Evolutionary conservation across 2,888 invertebrate genomes (phyloP).

Genomic region (Serripes groenlandicus): DNA sequence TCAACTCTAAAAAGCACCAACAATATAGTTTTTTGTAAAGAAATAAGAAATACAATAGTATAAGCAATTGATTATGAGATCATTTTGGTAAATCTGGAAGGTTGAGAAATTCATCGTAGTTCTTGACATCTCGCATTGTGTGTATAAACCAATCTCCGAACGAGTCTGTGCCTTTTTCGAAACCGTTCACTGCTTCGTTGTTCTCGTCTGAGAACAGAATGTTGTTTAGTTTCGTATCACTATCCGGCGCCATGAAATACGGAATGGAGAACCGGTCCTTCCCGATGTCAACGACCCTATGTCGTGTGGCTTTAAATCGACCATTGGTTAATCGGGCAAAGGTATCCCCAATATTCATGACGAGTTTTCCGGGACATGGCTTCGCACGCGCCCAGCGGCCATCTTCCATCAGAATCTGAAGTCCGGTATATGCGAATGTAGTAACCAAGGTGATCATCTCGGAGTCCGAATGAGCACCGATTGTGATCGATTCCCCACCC

Average conservation of each 20-base stretch:
- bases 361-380: conserved; percentile 15
- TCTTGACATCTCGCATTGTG: conserved; percentile 13
- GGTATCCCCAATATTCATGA: conserved; percentile 19
- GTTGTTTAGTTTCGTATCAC: not conserved
- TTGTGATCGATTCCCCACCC: conserved; percentile 7
- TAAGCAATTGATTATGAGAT: too few species aligned
- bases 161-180: conserved; percentile 2
- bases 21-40: too few species aligned
- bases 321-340: conserved; percentile 9
- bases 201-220: not conserved
- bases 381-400: not conserved
- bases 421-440: conserved; percentile 8
- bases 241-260: conserved; percentile 21
- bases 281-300: conserved; percentile 14
- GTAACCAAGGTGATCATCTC: conserved; percentile 18
- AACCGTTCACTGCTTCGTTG: not conserved
- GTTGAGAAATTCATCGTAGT: conserved; percentile 19
- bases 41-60: too few species aligned
- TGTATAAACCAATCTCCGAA: conserved; percentile 20
- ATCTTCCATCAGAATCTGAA: conserved; percentile 14
- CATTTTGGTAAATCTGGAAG: conserved; percentile 13
- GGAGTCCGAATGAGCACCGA: conserved; percentile 13
- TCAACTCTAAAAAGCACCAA: too few species aligned
- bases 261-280: conserved; percentile 4
- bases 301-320: conserved; percentile 15